phyloP scores from a whole-genome alignment of 2,113 vertebrate genomes.

The Papio anubis region DNA sequence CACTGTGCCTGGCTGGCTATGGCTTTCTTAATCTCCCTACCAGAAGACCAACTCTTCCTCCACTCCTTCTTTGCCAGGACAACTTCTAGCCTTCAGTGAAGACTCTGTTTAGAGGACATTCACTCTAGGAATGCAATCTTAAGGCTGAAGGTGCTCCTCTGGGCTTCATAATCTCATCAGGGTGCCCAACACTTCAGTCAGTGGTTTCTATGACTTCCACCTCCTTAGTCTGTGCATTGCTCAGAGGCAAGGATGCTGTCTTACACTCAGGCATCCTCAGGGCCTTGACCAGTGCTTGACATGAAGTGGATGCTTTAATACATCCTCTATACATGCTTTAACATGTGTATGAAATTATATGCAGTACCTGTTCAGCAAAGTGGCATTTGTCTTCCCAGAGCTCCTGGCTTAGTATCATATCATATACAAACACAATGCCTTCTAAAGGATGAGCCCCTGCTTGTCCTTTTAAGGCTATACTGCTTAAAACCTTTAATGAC shows the following conservation, averaged over 20 bases:
- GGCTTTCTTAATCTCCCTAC: neutral
- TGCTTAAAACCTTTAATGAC: neutral
- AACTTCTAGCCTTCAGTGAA: neutral
- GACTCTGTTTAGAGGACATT: neutral
- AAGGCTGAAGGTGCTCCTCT: neutral
- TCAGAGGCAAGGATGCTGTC: neutral
- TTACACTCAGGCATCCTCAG: neutral
- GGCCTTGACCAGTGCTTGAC: neutral
- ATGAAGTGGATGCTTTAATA: neutral
- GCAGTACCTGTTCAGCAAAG: neutral
- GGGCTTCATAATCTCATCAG: neutral
- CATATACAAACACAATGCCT: neutral
- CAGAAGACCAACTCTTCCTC: neutral
- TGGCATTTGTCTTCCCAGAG: neutral
- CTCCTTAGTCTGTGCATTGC: neutral
- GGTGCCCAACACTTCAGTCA: no score
- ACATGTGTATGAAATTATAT: neutral
- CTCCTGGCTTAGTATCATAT: neutral
- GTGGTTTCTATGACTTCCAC: neutral
- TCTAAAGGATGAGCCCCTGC: neutral
- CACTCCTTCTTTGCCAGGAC: no score
- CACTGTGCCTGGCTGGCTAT: no score
- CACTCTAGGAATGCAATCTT: neutral
- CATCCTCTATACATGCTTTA: neutral
- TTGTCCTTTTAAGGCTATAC: accelerated